Conservation (phyloP, 2,113 vertebrate genomes). For the Indicator maculatus region DNA sequence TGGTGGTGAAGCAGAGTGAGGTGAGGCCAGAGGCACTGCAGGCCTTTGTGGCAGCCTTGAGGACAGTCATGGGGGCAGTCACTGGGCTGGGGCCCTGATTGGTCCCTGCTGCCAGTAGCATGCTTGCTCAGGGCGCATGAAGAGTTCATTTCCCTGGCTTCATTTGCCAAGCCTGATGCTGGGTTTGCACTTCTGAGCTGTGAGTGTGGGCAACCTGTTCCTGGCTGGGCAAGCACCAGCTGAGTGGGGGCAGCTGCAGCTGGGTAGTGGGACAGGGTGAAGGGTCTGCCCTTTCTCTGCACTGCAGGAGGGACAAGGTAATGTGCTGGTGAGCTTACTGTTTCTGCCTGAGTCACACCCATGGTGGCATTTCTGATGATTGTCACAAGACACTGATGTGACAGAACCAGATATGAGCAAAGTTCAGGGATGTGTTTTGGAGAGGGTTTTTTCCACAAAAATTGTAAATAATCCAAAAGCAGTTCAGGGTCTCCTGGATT, state of each 20-base stretch:
- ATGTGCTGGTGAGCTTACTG: neutral
- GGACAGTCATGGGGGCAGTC: constrained; percentile 75
- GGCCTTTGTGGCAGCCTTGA: constrained; percentile 78
- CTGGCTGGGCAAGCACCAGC: accelerated
- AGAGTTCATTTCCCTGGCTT: neutral
- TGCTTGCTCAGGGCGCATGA: neutral
- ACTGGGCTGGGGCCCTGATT: constrained; percentile 62
- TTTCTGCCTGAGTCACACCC: neutral
- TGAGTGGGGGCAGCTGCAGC: neutral
- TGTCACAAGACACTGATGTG: neutral
- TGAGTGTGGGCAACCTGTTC: neutral
- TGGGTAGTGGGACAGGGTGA: neutral
- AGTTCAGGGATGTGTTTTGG: neutral
- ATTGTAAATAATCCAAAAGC: neutral
- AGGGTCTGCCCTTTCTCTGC: neutral
- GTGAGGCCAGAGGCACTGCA: constrained; percentile 69
- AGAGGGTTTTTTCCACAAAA: neutral
- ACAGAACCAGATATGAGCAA: neutral
- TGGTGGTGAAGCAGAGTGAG: constrained; percentile 84
- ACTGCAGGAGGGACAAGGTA: neutral
- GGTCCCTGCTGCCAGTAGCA: neutral
- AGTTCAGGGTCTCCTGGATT: neutral
- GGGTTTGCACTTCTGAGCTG: neutral
- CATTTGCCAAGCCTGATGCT: neutral
- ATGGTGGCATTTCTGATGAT: neutral